Base-by-base conservation (phyloP, 2,888 invertebrate species). In the Xestoiulus laeticollis region DNA sequence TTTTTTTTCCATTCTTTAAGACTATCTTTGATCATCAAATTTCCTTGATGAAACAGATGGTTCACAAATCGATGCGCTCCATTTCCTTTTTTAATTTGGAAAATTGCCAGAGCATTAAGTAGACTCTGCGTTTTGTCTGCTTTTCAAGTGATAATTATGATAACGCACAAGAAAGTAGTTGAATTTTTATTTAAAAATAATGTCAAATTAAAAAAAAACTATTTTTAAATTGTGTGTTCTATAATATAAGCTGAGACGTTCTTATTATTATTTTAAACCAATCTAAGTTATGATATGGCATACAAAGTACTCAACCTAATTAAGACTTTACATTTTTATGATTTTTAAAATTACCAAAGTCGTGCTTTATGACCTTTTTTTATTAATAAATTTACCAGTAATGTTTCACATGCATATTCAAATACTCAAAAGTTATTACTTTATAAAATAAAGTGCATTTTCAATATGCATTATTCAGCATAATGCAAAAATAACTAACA, bases 21-120 rank as follows among this genome's bases (percentile, higher is more conserved):
- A 33, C 84, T 84, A 84, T 84, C 84, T 33, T 84, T 84, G 84
- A 84, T 84, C 84, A 38, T 33, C 84, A 84, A 84, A 84, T 84
- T 84, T 84, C 84, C 38, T 84, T 84, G 84, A 84, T 32, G 84
- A 84, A 84, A 84, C 84, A 33, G 84, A 84, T 38, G 33, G 84
- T 14, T 84, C 84, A 32, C 84, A 32, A 38, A 38, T 84, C 84
- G 84, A 84, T 84, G 84, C 84, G 84, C 84, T 84, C 84, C 84
- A 84, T 84, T 84, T 84, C 84, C 84, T 84, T 84, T 84, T 84
- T 84, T 84, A 84, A 84, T 84, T 84, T 84, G 84, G 84, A 84
- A 84, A 84, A 38, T n/a, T 38, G 84, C 84, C 84, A 84, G 33
- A 22, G n/a, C 84, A 84, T 84, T 33, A 84, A 84, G 26, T 84